Evolutionary conservation across 2,888 invertebrate genomes (phyloP).

Genomic region (Polia nebulosa): DNA sequence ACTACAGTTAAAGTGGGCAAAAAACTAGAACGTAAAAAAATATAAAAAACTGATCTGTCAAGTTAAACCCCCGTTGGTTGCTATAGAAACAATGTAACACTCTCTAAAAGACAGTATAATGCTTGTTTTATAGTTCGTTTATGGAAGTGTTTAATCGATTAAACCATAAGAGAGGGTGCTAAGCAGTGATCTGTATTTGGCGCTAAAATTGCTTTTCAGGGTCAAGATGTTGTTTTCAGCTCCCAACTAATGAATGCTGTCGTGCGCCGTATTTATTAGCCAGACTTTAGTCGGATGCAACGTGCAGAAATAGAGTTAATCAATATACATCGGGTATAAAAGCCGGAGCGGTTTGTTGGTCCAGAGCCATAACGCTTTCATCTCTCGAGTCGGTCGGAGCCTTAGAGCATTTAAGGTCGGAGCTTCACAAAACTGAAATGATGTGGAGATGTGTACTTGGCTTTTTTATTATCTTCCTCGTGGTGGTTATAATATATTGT

Average conservation of each 20-base stretch:
- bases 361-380: background rate
- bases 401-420: too few relatives aligned
- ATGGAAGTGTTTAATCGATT: constrained; percentile 14
- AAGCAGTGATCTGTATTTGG: background rate
- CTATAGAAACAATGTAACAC: constrained; percentile 34
- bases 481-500: background rate
- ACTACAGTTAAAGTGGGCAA: background rate
- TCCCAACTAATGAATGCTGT: background rate
- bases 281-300: background rate
- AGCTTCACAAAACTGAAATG: background rate
- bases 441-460: background rate
- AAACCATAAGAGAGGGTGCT: too few relatives aligned
- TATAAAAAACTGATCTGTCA: constrained; percentile 15
- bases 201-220: background rate
- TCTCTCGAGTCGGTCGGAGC: background rate
- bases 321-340: background rate
- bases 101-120: background rate
- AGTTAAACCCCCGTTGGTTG: constrained; percentile 11
- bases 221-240: background rate
- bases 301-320: background rate
- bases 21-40: constrained; percentile 23
- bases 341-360: background rate
- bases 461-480: background rate
- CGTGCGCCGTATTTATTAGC: too few relatives aligned
- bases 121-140: background rate